A percentile compares a stretch with the other conserved stretches of the same genome.
phyloP scores from a whole-genome alignment of 1,140 invertebrate genomes.

The Halesus radiatus region DNA sequence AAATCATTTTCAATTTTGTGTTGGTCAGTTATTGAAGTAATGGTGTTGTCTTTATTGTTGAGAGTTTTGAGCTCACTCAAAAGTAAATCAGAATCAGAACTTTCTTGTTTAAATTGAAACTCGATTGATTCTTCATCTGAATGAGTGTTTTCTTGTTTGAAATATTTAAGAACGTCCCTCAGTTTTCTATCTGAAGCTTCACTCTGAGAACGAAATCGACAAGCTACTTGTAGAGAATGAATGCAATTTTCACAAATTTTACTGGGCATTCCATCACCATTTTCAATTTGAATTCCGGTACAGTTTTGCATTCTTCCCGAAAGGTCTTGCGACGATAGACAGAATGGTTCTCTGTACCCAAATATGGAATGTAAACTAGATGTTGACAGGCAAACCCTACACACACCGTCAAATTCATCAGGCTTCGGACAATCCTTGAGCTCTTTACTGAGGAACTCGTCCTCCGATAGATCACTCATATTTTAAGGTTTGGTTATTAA shows the following conservation, averaged over 20 bases:
- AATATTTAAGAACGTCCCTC: neutral
- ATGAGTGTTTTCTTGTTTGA: neutral
- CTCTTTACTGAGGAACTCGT: neutral
- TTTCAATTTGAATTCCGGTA: neutral
- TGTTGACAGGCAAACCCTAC: neutral
- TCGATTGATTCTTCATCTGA: neutral
- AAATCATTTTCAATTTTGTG: neutral
- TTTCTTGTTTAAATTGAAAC: too few relatives aligned
- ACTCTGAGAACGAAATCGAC: neutral
- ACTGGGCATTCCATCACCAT: neutral
- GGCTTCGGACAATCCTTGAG: neutral
- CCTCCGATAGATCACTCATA: neutral
- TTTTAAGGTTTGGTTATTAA: too few relatives aligned
- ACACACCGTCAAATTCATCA: neutral
- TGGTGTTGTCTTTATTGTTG: neutral
- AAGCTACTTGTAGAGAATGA: neutral
- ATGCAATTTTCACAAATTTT: constrained; percentile 1
- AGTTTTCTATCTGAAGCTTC: neutral
- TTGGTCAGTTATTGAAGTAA: neutral
- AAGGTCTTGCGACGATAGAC: neutral
- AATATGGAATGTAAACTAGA: neutral
- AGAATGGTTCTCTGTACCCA: neutral
- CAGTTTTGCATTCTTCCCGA: neutral
- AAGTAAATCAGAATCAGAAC: neutral
- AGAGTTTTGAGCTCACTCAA: neutral